phyloP scores from a whole-genome alignment of 2,113 vertebrate species.

The Calonectris borealis region DNA sequence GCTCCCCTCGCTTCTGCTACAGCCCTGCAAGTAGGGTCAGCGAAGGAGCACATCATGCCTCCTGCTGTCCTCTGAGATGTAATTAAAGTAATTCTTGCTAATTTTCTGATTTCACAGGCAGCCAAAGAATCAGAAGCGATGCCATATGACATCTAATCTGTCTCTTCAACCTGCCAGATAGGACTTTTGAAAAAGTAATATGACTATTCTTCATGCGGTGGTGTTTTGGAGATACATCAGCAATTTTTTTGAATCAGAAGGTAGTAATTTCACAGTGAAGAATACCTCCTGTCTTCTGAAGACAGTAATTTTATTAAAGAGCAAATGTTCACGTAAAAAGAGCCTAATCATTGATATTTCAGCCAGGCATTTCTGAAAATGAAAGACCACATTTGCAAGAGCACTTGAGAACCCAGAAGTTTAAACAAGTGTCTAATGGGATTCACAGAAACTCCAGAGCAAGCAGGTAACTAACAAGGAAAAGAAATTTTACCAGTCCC shows the following conservation, averaged over 20 bases:
- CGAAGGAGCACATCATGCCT: background rate
- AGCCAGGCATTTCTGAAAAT: background rate
- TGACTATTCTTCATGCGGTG: too few species aligned
- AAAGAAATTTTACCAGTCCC: background rate
- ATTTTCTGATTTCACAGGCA: background rate
- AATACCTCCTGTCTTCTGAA: background rate
- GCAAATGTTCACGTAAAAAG: background rate
- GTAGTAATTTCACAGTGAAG: background rate
- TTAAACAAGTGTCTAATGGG: background rate
- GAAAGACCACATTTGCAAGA: background rate
- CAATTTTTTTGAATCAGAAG: background rate
- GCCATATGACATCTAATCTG: background rate
- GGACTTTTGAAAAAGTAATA: background rate
- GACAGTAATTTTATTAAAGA: background rate
- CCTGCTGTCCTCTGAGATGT: background rate
- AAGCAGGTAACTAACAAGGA: background rate
- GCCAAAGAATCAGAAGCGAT: background rate
- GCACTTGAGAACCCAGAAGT: background rate
- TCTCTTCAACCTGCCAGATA: background rate
- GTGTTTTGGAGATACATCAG: background rate
- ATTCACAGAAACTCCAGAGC: background rate
- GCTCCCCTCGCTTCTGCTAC: accelerated
- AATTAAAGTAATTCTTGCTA: background rate
- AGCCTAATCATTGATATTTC: background rate
- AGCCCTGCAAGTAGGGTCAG: background rate